Evolutionary conservation across 1,140 invertebrate genomes (phyloP), one percentile per base, ranked within the genome.

Genomic region (Halesus radiatus): DNA sequence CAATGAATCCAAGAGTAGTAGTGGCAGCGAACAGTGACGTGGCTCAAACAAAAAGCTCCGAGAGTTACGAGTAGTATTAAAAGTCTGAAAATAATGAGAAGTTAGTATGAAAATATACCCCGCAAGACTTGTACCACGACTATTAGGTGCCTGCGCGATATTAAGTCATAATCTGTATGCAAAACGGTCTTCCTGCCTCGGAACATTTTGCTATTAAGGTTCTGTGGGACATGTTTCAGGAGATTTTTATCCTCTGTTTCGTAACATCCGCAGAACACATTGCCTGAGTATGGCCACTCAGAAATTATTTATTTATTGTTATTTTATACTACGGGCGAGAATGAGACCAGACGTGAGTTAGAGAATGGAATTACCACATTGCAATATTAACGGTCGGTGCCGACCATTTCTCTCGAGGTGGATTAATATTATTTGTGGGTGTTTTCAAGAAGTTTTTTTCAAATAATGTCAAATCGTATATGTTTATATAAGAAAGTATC

Each of bases 101-200:
- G 45, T 70, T 70, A 37, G n/a, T 50, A 23, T 52, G 16, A 23
- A 45, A 70, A 70, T 70, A 70, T 5, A 70, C n/a, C 22, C 5
- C 15, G 8, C 37, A 70, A 70, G 66, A 70, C 66, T 70, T 45
- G 29, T 50, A 20, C 37, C 18, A 7, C 22, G 22, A 50, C 18
- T 76, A 62, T 29, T 62, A 77, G 50, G 32, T 66, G 62, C 75
- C 56, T 66, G 58, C 3, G 22, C 3, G n/a, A 60, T 64, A 82
- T 82, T 80, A 77, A 78, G 68, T 82, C 75, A 80, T 80, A 82
- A 82, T 82, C 78, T 82, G 81, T 82, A 82, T 82, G 81, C 81
- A 82, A 80, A 82, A 73, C 78, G 74, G 66, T 78, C 76, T 66
- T 76, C 78, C 18, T 29, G n/a, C 10, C 64, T 45, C 22, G 23